These are phyloP conservation scores for Rhodinocichla rosea DNA, from an alignment of 2,113 vertebrate genomes.

Conservation along the genomic window DNA sequence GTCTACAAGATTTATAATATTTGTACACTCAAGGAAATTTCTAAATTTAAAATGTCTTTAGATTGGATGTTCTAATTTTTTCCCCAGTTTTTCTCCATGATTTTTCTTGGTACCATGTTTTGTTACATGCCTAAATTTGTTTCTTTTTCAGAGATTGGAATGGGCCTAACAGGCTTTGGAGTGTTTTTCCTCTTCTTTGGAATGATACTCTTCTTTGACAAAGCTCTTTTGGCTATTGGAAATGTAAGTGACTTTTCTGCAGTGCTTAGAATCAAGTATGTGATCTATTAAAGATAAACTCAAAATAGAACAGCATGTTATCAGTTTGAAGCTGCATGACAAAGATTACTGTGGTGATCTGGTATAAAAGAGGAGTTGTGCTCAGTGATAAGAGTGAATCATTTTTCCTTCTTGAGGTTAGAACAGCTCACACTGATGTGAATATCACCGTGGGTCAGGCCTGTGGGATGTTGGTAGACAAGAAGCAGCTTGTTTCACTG, in stretches of 20 bases:
- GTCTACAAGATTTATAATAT: neutral
- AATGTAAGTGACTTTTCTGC: constrained; percentile 83
- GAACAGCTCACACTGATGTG: neutral
- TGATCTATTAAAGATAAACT: neutral
- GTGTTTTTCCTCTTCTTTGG: constrained; percentile 99
- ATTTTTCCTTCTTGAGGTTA: neutral
- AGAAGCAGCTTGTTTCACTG: neutral
- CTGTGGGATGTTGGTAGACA: neutral
- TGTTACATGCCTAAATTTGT: neutral
- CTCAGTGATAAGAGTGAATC: neutral
- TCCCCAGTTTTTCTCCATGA: neutral
- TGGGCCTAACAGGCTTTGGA: constrained; percentile 95
- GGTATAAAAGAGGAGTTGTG: neutral
- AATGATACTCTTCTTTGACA: constrained; percentile 99
- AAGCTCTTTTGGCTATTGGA: constrained; percentile 96
- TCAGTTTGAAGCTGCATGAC: neutral
- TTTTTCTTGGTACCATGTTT: neutral
- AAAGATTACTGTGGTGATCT: neutral
- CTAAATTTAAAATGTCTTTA: neutral
- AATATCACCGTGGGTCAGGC: neutral
- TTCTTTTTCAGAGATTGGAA: constrained; percentile 90
- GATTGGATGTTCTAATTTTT: neutral
- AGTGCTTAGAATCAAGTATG: neutral
- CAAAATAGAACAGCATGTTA: neutral
- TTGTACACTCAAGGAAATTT: neutral